Percentiles rank a stretch among this genome's conserved stretches.
These are phyloP conservation scores for Lepidurus packardi DNA, from an alignment of 1,140 invertebrate species.

Conservation along the genomic window DNA sequence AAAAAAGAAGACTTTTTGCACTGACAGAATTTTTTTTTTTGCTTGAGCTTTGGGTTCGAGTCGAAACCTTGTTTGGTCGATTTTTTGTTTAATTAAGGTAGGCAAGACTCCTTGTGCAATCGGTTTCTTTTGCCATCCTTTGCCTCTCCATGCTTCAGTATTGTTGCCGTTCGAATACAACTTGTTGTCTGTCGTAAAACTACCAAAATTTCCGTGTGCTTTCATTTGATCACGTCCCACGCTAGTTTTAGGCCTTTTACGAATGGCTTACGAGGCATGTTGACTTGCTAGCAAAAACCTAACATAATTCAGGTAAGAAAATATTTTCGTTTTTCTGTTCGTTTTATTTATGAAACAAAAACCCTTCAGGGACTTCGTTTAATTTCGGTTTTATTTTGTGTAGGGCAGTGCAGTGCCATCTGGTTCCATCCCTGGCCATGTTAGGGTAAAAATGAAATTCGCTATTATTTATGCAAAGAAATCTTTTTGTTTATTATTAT, in stretches of 20 bases:
- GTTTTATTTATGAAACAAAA: neutral
- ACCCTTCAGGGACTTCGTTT: neutral
- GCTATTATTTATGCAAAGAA: too few relatives aligned
- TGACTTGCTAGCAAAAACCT: neutral
- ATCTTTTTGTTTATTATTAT: too few relatives aligned
- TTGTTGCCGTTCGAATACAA: conserved; percentile 11
- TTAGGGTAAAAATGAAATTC: neutral
- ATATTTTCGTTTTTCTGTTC: neutral
- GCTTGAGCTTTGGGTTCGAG: neutral
- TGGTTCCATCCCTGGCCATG: neutral
- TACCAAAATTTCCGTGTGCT: neutral
- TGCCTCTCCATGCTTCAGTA: conserved; percentile 13
- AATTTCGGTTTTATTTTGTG: neutral
- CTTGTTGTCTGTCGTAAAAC: neutral
- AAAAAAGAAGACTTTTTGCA: neutral
- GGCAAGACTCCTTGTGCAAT: conserved; percentile 15
- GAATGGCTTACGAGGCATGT: conserved; percentile 13
- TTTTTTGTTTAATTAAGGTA: conserved; percentile 5
- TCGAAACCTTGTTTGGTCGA: neutral
- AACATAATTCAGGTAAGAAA: neutral
- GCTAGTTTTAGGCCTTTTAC: neutral
- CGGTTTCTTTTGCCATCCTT: conserved; percentile 10
- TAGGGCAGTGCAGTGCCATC: neutral
- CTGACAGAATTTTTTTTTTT: neutral
- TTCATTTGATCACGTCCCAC: neutral